Evolutionary conservation across 2,797 vertebrate species (phyloP).

Genomic region (Pseudochirops cupreus): DNA sequence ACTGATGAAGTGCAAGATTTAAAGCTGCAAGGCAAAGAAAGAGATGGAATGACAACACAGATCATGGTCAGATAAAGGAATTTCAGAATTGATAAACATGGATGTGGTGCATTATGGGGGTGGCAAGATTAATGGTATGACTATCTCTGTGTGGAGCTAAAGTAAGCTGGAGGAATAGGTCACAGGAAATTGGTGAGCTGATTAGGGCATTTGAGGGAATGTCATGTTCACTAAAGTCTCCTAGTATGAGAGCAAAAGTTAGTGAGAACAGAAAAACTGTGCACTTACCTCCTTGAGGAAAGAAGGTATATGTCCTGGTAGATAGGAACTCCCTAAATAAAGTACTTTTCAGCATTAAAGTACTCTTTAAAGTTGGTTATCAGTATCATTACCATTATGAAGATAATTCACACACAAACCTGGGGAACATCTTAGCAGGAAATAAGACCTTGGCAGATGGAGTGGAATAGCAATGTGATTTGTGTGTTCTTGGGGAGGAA

Average conservation of each 20-base stretch:
- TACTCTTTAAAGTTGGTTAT: not conserved
- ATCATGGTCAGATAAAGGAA: not conserved
- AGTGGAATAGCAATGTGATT: not conserved
- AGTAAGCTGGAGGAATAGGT: not conserved
- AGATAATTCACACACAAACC: not conserved
- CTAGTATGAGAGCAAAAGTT: not conserved
- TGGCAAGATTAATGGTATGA: not conserved
- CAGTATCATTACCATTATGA: not conserved
- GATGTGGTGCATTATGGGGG: not conserved
- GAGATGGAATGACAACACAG: not conserved
- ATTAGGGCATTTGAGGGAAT: not conserved
- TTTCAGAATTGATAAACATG: not conserved
- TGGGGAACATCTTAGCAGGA: not conserved
- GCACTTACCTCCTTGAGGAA: not conserved
- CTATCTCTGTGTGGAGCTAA: not conserved
- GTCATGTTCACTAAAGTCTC: not conserved
- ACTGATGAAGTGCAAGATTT: not conserved
- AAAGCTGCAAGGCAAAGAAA: not conserved
- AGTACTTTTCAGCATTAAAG: not conserved
- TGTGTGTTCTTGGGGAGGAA: not conserved
- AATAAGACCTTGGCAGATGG: not conserved
- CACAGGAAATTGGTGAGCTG: not conserved
- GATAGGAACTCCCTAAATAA: not conserved
- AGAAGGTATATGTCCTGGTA: not conserved
- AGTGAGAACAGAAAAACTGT: not conserved